Conservation (phyloP, 2,888 invertebrate genomes). For the Petrolisthes manimaculis region DNA sequence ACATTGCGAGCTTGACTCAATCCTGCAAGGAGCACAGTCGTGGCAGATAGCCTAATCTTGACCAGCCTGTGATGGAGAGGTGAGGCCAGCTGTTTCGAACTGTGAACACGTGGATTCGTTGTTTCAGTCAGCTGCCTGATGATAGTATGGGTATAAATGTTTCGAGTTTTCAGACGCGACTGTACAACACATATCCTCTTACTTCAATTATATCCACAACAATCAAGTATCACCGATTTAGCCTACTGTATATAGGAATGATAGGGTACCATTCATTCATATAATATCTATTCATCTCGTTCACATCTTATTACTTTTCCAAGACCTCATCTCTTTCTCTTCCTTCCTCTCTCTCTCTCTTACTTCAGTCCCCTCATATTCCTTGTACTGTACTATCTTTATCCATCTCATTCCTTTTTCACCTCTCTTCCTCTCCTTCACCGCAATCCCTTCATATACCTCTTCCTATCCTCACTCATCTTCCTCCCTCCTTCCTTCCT, state of each 20-base stretch:
- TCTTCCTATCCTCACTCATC: neutral
- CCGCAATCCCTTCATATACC: neutral
- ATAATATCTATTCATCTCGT: neutral
- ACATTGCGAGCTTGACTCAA: too few relatives aligned
- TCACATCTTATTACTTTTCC: neutral
- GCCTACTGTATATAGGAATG: neutral
- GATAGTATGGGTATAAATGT: too few relatives aligned
- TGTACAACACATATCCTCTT: neutral
- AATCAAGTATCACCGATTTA: neutral
- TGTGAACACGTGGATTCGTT: too few relatives aligned
- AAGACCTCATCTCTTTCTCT: neutral
- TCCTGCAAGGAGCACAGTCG: too few relatives aligned
- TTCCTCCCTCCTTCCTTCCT: neutral
- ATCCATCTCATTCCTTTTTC: neutral
- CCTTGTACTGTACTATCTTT: neutral
- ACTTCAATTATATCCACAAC: neutral
- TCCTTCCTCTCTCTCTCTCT: slow-evolving; percentile 9
- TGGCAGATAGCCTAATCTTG: too few relatives aligned
- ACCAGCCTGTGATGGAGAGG: too few relatives aligned
- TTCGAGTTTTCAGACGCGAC: too few relatives aligned
- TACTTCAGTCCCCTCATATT: neutral
- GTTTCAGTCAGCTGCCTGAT: too few relatives aligned
- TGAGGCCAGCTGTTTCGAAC: too few relatives aligned
- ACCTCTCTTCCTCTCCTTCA: neutral
- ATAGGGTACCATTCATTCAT: neutral